Evolutionary conservation across 2,888 invertebrate genomes (phyloP), one percentile per base, ranked within the genome.

Genomic region (Ectemnius lituratus): DNA sequence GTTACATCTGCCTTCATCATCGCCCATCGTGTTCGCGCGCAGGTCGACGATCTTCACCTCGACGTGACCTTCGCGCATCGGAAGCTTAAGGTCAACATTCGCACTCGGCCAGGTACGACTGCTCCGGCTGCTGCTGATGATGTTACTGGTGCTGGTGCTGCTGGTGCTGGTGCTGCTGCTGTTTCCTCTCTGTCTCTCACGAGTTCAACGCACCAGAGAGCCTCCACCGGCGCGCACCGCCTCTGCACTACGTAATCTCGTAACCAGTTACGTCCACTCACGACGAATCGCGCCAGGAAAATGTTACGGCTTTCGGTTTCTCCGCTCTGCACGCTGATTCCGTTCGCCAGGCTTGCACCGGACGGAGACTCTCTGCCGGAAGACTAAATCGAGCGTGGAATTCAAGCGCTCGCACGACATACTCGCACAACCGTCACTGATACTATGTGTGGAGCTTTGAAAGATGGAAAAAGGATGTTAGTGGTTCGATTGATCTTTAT

Each of bases 151-250:
- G 3, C 23, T 23, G 1, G 2, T 23, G 23, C 23, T 23, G 23
- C n/a, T 23, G 23, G 2, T 23, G 23, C 23, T 23, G 23, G 1
- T 23, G 3, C 23, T 23, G 1, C 23, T 23, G 23, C 23, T 23
- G 23, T 3, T 23, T 23, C 23, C 23, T 37, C 37, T 37, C 37
- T 37, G 37, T 37, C 37, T 37, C 79, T 78, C 67, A 68, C 73
- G 82, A 82, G 87, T 86, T 86, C 87, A 86, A 87, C 74, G 86
- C 79, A 84, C 87, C 83, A 11, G 37, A 37, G 37, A 6, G 6
- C 37, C 37, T 37, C 37, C 37, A 37, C 6, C 83, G 62, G 62
- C 71, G 73, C 63, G 52, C 52, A 11, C 52, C 52, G 52, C 52
- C n/a, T 52, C 14, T 52, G n/a, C 52, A 16, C 16, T 73, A 63